Evolutionary conservation across 2,888 invertebrate species (phyloP), one percentile per base, ranked within the genome.

Genomic region (Latrodectus hesperus): DNA sequence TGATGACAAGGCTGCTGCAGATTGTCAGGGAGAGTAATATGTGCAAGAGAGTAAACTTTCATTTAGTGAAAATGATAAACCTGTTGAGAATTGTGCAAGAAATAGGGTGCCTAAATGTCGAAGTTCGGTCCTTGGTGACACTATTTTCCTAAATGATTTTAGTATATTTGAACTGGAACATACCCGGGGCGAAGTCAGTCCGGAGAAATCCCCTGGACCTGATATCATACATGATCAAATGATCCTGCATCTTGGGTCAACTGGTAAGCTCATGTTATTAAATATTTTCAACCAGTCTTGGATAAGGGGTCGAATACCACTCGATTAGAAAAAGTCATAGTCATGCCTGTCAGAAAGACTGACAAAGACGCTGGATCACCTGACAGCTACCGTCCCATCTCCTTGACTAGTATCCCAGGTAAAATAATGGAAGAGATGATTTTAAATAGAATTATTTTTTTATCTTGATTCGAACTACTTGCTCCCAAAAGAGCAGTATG

Each of bases 371-470:
- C 64, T 75, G 26, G 75, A 9, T 75, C 75, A 14, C 38, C 38
- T 64, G 64, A 75, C 26, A 64, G 75, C 10, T 75, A 75, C 3
- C 64, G 26, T 14, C 64, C 64, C 38, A 75, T 64, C 75, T 75
- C 75, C 38, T 75, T 38, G 6, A 75, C 60, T 75, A 16, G 5
- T 38, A 64, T 75, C 5, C 38, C 75, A 14, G 11, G 67, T 22
- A 64, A 60, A 75, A 60, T 38, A 64, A 75, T 75, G 75, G 75
- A 75, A 38, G 11, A 75, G 55, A 74, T 74, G 22, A 5, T 55
- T 22, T 17, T 55, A 55, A 74, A 67, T 67, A n/a, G 67, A n/a
- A 14, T 67, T 67, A n/a, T 0, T 22, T 3, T 75, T 38, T n/a
- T 75, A 75, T 75, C 12, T 64, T 26, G 64, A 75, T 6, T 16